Evolutionary conservation across 2,888 invertebrate genomes (phyloP), one percentile per base, ranked within the genome.

Genomic region (Adela reaumurella): DNA sequence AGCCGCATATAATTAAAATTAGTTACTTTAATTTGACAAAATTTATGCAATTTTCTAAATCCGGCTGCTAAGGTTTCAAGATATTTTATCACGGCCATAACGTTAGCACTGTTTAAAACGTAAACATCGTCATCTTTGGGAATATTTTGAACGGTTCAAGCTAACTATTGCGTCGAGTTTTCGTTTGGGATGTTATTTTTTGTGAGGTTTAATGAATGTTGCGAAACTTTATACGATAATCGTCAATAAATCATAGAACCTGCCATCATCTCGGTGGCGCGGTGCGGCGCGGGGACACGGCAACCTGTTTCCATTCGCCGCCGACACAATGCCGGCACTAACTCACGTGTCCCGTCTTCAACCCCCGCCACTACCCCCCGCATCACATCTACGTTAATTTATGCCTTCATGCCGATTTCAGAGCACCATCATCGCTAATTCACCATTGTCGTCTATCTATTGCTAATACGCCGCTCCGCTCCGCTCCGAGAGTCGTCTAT

Each of bases 291-390:
- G 35, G 6, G 11, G 35, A 14, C 35, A 48, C 44, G 68, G 59
- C 74, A 77, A 74, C 79, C 77, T 81, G 82, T 81, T 80, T 81
- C 68, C 64, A 69, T 74, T 69, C 71, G 71, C 70, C 67, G 63
- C 63, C 67, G 63, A 61, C 65, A 71, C 68, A 70, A 71, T 67
- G 65, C 64, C 55, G 54, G 59, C 58, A 55, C 57, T 60, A 63
- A 57, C 61, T 57, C 57, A 50, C 63, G 69, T 73, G 68, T 70
- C 62, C 62, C 62, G 63, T 60, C n/a, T n/a, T n/a, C n/a, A n/a
- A n/a, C n/a, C n/a, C n/a, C n/a, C n/a, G n/a, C n/a, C n/a, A n/a
- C n/a, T n/a, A n/a, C n/a, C 60, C 54, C 63, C 62, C 60, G 57
- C 62, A 67, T 67, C 66, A 60, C 66, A 60, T 64, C 61, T 55